Conservation (phyloP, 2,113 vertebrate species). For the Ceyx margarethae region DNA sequence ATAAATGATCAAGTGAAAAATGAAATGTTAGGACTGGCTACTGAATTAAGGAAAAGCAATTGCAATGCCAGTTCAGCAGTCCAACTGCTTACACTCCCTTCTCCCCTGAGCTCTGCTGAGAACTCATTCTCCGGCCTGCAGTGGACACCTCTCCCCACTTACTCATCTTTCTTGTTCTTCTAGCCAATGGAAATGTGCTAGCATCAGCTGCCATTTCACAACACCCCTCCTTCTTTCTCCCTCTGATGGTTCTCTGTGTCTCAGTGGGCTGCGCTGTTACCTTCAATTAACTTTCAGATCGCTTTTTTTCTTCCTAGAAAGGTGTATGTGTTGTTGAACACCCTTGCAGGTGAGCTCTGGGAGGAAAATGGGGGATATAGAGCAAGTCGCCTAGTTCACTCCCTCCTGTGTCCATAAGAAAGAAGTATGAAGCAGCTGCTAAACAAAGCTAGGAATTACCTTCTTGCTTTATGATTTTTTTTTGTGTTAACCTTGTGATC, state of each 20-base stretch:
- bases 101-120: neutral
- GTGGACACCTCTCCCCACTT: neutral
- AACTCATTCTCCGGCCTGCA: neutral
- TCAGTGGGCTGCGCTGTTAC: rapidly evolving
- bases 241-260: neutral
- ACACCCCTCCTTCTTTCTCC: neutral
- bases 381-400: neutral
- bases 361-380: neutral
- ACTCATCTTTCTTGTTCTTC: neutral
- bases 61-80: rapidly evolving
- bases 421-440: neutral
- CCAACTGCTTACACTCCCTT: neutral
- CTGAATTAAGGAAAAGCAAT: neutral
- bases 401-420: neutral
- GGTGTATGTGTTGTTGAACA: neutral
- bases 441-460: neutral
- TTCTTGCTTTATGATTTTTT: neutral
- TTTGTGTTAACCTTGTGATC: neutral
- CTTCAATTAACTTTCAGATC: neutral
- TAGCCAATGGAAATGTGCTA: neutral
- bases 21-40: neutral
- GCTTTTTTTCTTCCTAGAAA: neutral
- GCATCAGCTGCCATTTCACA: neutral
- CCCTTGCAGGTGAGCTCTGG: neutral
- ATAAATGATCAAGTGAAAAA: neutral